Evolutionary conservation across 2,113 vertebrate genomes (phyloP).

Genomic region (Alouatta palliata): DNA sequence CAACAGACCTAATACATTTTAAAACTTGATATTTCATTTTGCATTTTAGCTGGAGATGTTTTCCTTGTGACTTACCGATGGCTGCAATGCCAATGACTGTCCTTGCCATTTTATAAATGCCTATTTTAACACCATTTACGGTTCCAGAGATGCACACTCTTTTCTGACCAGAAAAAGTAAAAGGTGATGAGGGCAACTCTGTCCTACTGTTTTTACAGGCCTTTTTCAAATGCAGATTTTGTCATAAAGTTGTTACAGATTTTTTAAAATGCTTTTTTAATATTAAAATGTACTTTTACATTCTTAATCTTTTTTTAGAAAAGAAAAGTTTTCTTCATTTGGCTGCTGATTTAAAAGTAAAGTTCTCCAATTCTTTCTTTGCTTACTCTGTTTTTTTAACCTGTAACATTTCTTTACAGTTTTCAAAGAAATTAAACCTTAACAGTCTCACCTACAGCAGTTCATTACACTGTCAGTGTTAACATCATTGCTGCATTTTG

Average conservation of each 20-base stretch:
- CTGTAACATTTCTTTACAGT: constrained; percentile 79
- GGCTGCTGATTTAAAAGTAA: constrained; percentile 74
- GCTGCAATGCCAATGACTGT: constrained; percentile 61
- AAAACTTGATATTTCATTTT: constrained; percentile 72
- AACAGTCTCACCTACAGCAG: constrained; percentile 57
- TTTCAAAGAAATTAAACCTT: constrained; percentile 70
- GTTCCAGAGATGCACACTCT: constrained; percentile 73
- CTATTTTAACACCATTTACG: constrained; percentile 70
- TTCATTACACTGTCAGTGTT: constrained; percentile 41
- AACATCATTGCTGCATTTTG: constrained; percentile 49
- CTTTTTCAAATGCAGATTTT: constrained; percentile 79
- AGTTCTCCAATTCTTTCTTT: constrained; percentile 58
- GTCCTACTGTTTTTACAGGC: constrained; percentile 72
- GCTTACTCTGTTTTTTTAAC: constrained; percentile 68
- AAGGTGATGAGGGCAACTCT: constrained; percentile 73
- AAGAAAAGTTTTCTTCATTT: constrained; percentile 70
- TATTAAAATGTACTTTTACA: constrained; percentile 79
- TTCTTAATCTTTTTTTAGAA: constrained; percentile 75
- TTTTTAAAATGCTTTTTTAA: constrained; percentile 84
- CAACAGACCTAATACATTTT: constrained; percentile 91
- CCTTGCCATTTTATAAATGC: constrained; percentile 65
- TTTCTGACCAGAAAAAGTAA: constrained; percentile 75
- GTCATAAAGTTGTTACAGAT: constrained; percentile 80
- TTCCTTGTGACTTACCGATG: constrained; percentile 76
- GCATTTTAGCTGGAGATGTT: constrained; percentile 69